These are phyloP conservation scores for Sturmia bella DNA, from an alignment of 2,888 invertebrate genomes.

Conservation along the genomic window DNA sequence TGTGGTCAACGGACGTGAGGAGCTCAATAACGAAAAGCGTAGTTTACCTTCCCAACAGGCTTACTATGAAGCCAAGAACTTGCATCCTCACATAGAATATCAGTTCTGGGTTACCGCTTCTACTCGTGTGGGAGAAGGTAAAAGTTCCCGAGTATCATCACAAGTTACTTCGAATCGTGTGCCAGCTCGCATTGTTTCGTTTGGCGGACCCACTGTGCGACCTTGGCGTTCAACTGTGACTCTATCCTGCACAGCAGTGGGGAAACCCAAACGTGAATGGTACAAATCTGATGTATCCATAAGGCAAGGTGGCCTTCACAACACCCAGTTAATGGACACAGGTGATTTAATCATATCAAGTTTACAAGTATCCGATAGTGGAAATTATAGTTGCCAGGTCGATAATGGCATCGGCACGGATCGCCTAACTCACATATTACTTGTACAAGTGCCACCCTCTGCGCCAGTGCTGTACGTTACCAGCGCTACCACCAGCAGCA, in stretches of 20 bases:
- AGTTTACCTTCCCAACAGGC: constrained; percentile 86
- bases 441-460: constrained; percentile 89
- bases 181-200: constrained; percentile 88
- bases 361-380: constrained; percentile 85
- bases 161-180: constrained; percentile 86
- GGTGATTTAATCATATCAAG: constrained; percentile 86
- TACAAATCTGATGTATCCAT: constrained; percentile 84
- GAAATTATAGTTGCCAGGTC: constrained; percentile 87
- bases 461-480: constrained; percentile 89
- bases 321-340: constrained; percentile 85
- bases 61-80: constrained; percentile 86
- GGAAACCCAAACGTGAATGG: constrained; percentile 86
- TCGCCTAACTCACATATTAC: constrained; percentile 85
- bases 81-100: constrained; percentile 88
- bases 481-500: constrained; percentile 89
- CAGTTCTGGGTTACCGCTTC: constrained; percentile 91
- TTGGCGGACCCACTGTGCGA: constrained; percentile 86
- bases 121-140: constrained; percentile 90
- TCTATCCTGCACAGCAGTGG: constrained; percentile 86
- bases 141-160: constrained; percentile 86
- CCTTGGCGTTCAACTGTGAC: constrained; percentile 87
- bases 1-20: constrained; percentile 86
- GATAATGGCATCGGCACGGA: constrained; percentile 88
- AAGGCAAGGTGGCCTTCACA: constrained; percentile 84
- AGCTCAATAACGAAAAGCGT: constrained; percentile 87